Percentiles rank a stretch among this genome's conserved stretches.
Evolutionary conservation across 2,888 invertebrate genomes (phyloP).

Genomic region (Pollenia griseotomentosa): DNA sequence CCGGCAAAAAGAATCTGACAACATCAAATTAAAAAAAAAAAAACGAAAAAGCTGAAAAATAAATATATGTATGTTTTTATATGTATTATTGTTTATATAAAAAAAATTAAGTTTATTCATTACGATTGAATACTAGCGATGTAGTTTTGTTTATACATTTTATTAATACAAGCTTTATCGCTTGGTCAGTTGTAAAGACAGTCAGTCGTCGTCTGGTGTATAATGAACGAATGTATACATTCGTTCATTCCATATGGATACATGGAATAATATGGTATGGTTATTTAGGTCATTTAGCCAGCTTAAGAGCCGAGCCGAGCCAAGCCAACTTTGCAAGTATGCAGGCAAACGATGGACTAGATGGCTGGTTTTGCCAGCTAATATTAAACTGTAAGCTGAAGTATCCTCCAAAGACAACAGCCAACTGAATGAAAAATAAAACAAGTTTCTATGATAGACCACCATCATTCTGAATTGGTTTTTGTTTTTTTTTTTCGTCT

Average conservation of each 20-base stretch:
- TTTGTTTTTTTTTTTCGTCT: conserved; percentile 32
- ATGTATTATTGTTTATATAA: not conserved
- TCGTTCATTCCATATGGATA: too few species aligned
- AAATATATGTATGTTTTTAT: not conserved
- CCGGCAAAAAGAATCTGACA: conserved; percentile 64
- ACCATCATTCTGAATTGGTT: conserved; percentile 69
- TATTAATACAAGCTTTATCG: conserved; percentile 21
- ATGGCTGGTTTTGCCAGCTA: conserved; percentile 4
- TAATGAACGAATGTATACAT: conserved; percentile 34
- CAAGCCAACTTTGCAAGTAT: not conserved
- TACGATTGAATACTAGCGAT: conserved; percentile 33
- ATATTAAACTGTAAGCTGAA: conserved; percentile 50
- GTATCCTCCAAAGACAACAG: conserved; percentile 65
- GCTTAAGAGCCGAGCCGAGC: conserved; percentile 39
- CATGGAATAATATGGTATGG: conserved; percentile 66
- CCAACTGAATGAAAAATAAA: conserved; percentile 28
- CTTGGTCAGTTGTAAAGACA: conserved; percentile 52
- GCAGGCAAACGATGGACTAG: not conserved
- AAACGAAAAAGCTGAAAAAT: conserved; percentile 1
- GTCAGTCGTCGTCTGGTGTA: conserved; percentile 11
- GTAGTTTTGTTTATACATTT: conserved; percentile 5
- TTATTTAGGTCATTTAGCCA: conserved; percentile 70
- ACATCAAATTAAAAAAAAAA: conserved; percentile 21
- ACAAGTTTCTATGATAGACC: conserved; percentile 73
- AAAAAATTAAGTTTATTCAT: conserved; percentile 49